phyloP scores from a whole-genome alignment of 1,140 invertebrate genomes.

The Kradibia gibbosae region DNA sequence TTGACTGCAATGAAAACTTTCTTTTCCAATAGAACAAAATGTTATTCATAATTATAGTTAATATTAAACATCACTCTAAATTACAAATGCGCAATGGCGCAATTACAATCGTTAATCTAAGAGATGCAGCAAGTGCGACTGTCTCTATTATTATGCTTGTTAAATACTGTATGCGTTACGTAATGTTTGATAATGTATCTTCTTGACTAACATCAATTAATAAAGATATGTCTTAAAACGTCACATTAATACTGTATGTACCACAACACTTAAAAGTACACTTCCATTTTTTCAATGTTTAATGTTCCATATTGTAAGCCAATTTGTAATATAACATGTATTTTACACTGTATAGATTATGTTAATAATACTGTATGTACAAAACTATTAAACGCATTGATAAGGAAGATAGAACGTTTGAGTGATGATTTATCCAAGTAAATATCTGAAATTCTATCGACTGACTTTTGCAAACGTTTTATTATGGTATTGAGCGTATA shows the following conservation, averaged over 20 bases:
- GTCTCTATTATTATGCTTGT: neutral
- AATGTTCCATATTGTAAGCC: neutral
- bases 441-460: neutral
- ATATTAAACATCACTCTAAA: neutral
- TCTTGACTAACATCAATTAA: neutral
- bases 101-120: too few relatives aligned
- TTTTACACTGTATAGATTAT: neutral
- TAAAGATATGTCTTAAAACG: neutral
- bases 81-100: too few relatives aligned
- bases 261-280: neutral
- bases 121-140: too few relatives aligned
- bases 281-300: neutral
- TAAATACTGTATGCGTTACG: neutral
- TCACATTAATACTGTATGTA: neutral
- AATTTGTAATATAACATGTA: slow-evolving; percentile 1
- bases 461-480: too few relatives aligned
- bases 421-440: neutral
- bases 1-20: too few relatives aligned
- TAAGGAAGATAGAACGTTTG: neutral
- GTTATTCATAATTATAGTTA: neutral
- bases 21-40: too few relatives aligned
- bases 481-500: too few relatives aligned
- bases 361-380: neutral
- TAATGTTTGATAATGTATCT: neutral
- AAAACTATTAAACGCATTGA: neutral